Conservation (phyloP, 2,113 vertebrate genomes). For the Tragelaphus scriptus region DNA sequence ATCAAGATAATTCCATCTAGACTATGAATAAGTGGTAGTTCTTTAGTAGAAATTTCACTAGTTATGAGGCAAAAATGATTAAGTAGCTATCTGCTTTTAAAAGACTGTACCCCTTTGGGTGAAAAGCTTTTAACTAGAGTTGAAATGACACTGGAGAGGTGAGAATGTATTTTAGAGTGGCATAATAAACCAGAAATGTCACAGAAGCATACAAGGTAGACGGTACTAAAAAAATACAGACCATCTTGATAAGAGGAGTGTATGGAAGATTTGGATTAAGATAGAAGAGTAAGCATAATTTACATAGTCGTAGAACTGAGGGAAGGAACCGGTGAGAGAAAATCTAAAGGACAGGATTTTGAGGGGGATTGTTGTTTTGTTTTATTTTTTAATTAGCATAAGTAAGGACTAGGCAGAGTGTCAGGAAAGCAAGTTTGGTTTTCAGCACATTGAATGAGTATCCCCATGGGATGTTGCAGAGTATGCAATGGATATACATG, state of each 20-base stretch:
- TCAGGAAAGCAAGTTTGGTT: background rate
- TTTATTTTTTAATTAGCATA: background rate
- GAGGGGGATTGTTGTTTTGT: background rate
- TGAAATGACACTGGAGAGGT: background rate
- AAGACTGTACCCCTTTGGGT: too few relatives aligned
- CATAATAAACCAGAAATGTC: background rate
- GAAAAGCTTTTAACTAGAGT: slow-evolving; percentile 2
- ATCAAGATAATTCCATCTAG: slow-evolving; percentile 4
- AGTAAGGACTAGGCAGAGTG: background rate
- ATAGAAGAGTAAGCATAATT: background rate
- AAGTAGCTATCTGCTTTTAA: background rate
- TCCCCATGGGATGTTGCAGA: background rate
- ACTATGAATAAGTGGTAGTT: background rate
- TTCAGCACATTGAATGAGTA: background rate
- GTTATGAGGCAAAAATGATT: background rate
- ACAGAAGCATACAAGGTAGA: background rate
- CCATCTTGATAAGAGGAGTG: background rate
- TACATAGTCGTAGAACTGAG: background rate
- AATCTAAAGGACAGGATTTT: background rate
- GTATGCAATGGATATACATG: background rate
- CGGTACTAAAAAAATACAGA: background rate
- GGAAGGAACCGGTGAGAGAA: background rate
- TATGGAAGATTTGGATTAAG: background rate
- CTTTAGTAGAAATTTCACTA: background rate
- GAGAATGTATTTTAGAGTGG: background rate